A percentile compares a stretch with the other conserved stretches of the same genome.
Evolutionary conservation across 2,888 invertebrate genomes (phyloP).

Genomic region (Machimus atricapillus): DNA sequence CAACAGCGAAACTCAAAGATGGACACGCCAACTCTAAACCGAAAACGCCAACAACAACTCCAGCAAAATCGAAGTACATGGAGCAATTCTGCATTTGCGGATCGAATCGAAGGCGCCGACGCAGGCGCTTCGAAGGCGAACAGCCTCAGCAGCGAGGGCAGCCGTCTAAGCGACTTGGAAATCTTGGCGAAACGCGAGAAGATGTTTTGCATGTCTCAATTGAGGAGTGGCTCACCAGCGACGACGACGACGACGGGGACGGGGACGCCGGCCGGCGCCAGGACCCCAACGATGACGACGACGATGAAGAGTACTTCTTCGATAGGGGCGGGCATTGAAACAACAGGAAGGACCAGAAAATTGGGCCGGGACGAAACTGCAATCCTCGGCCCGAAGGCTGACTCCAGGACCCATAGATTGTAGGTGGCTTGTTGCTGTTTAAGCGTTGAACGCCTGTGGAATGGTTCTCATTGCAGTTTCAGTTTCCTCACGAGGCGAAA

Average conservation of each 20-base stretch:
- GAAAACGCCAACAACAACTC: conserved; percentile 53
- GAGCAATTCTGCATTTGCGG: conserved; percentile 74
- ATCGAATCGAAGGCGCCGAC: conserved; percentile 60
- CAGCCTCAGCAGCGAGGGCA: conserved; percentile 57
- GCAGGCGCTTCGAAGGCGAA: conserved; percentile 47
- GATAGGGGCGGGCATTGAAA: conserved; percentile 46
- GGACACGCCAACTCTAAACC: conserved; percentile 63
- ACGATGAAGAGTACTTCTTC: conserved; percentile 60
- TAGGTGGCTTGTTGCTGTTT: conserved; percentile 34
- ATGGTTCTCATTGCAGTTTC: conserved; percentile 52
- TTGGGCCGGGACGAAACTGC: conserved; percentile 2
- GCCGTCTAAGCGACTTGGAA: conserved; percentile 70
- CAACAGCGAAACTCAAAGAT: conserved; percentile 65
- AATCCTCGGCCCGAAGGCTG: neutral
- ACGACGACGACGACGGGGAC: conserved; percentile 56
- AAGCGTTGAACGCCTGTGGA: neutral
- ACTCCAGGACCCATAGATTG: conserved; percentile 43
- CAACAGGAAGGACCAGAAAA: neutral
- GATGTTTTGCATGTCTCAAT: conserved; percentile 64
- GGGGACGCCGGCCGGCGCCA: neutral
- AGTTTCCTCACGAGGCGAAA: conserved; percentile 61
- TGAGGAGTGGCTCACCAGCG: conserved; percentile 63
- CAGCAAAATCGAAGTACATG: conserved; percentile 67
- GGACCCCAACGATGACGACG: conserved; percentile 39
- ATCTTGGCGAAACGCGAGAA: conserved; percentile 68